Evolutionary conservation across 2,888 invertebrate species (phyloP).

Genomic region (Physocephala rufipes): DNA sequence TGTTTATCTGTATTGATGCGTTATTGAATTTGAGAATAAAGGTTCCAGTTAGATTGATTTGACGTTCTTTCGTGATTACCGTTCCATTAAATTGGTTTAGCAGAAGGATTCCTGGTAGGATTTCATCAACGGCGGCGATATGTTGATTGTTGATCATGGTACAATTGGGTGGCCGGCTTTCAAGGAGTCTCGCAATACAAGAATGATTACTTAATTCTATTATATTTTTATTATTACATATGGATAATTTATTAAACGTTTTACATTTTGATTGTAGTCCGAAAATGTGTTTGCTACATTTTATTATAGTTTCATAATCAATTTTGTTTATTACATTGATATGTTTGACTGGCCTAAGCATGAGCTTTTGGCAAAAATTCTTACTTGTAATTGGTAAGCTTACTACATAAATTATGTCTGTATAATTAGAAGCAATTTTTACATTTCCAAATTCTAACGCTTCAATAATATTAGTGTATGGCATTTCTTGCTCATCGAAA

Average conservation of each 20-base stretch:
- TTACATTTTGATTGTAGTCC: constrained; percentile 36
- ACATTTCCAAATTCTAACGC: constrained; percentile 38
- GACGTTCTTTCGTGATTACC: constrained; percentile 16
- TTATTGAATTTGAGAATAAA: no score
- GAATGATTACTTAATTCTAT: not conserved
- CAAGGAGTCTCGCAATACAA: not conserved
- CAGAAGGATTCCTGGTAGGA: no score
- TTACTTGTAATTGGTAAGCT: constrained; percentile 34
- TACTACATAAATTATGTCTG: constrained; percentile 40
- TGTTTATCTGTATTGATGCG: no score
- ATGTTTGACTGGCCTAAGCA: constrained; percentile 39
- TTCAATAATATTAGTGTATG: constrained; percentile 40
- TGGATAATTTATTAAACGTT: constrained; percentile 39
- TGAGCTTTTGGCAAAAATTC: constrained; percentile 37
- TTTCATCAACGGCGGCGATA: no score
- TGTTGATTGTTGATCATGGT: constrained; percentile 4
- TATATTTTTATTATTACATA: constrained; percentile 39
- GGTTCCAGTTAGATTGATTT: constrained; percentile 26
- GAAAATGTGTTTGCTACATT: constrained; percentile 32
- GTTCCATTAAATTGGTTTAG: constrained; percentile 41
- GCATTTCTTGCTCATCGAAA: constrained; percentile 39
- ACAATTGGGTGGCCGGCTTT: not conserved
- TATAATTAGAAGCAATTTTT: constrained; percentile 39
- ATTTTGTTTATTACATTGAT: constrained; percentile 38
- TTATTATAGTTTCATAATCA: constrained; percentile 34